These are phyloP conservation scores for Loripinus fragilis DNA, from an alignment of 2,888 invertebrate species.

Conservation along the genomic window DNA sequence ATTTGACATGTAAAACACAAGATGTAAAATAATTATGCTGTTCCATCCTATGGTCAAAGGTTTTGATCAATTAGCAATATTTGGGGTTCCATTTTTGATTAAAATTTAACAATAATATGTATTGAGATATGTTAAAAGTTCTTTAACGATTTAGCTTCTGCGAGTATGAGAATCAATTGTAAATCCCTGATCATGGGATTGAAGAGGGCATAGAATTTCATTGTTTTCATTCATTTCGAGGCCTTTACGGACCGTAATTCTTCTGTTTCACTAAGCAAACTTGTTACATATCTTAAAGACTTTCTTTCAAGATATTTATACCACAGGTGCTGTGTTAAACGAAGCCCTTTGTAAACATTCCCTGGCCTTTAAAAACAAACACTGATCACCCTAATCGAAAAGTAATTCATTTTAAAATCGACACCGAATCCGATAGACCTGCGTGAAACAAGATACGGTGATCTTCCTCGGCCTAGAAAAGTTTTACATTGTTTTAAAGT, in stretches of 20 bases:
- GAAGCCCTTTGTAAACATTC: background rate
- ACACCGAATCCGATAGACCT: background rate
- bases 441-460: background rate
- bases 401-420: constrained; percentile 3
- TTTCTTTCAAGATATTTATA: background rate
- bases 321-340: constrained; percentile 13
- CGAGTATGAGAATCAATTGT: too few relatives aligned
- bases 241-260: background rate
- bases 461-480: constrained; percentile 1
- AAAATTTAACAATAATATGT: too few relatives aligned
- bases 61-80: too few relatives aligned
- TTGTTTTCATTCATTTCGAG: background rate
- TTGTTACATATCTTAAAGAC: background rate
- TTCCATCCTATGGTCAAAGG: too few relatives aligned
- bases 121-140: too few relatives aligned
- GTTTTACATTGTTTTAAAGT: background rate
- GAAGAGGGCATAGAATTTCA: too few relatives aligned
- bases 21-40: too few relatives aligned
- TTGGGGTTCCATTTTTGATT: too few relatives aligned
- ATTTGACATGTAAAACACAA: too few relatives aligned
- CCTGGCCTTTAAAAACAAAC: constrained; percentile 11
- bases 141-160: too few relatives aligned
- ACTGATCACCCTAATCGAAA: background rate
- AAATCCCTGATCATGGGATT: too few relatives aligned
- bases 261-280: background rate